Base-by-base conservation (phyloP, 2,888 invertebrate genomes). In the Desoria tigrina region DNA sequence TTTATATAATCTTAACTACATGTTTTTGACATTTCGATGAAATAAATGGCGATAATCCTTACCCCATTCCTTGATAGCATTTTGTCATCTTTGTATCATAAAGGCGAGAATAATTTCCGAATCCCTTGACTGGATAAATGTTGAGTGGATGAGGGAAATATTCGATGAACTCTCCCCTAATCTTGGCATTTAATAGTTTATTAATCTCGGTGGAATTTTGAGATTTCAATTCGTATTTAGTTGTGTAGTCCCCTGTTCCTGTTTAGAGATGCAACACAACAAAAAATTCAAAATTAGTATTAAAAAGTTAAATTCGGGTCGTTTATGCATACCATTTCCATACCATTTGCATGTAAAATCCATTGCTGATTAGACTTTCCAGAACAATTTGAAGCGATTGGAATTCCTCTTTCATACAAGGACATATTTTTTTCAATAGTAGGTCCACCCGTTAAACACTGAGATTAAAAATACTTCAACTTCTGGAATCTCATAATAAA, bases 391-490 rank as follows among this genome's bases (percentile, higher is more conserved):
- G 24, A 24, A n/a, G 23, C 26, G 0, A 45, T 3, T 7, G 32
- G 7, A 11, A 21, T 23, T 28, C 62, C 62, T 26, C n/a, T 16
- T n/a, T 21, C 16, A 26, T 42, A 39, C 2, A 62, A 32, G 11
- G 27, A 21, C 3, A 42, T 27, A 7, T 42, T 1, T 23, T n/a
- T n/a, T 7, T 23, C 49, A 11, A 39, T 24, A 0, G 63, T 37
- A 37, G 42, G 53, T 59, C 69, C 69, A 39, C 61, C 64, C 26
- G 66, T 58, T 14, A 69, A n/a, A 55, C 69, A 69, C 69, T 69
- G 28, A 24, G 24, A 39, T n/a, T n/a, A n/a, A n/a, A n/a, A n/a
- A n/a, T n/a, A n/a, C n/a, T n/a, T n/a, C 16, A 23, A 28, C 2
- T 37, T 26, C 27, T 24, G n/a, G n/a, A 14, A 11, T 39, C 11